Percentiles rank a stretch among this genome's conserved stretches.
phyloP scores from a whole-genome alignment of 1,140 invertebrate genomes.

The Saxidomus purpurata region DNA sequence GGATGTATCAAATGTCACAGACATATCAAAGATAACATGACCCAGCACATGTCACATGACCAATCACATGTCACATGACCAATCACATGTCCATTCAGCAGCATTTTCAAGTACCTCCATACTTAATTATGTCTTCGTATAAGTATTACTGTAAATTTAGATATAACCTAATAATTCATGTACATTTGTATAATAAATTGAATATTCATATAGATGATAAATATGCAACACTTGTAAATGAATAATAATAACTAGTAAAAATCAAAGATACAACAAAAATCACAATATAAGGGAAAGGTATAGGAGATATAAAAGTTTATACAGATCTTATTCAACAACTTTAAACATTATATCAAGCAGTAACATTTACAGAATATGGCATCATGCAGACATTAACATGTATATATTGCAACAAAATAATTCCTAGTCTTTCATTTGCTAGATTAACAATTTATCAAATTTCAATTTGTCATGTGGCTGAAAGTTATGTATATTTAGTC shows the following conservation, averaged over 20 bases:
- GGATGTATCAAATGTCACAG: too few species aligned
- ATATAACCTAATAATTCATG: too few species aligned
- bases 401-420: conserved; percentile 13
- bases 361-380: conserved; percentile 52
- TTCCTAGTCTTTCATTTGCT: too few species aligned
- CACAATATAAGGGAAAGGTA: conserved; percentile 45
- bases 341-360: not conserved
- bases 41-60: too few species aligned
- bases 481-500: too few species aligned
- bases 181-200: not conserved
- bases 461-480: too few species aligned
- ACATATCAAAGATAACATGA: too few species aligned
- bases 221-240: conserved; percentile 17
- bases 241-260: not conserved
- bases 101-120: too few species aligned
- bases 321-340: conserved; percentile 25
- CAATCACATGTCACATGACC: not conserved
- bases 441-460: too few species aligned
- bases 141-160: too few species aligned
- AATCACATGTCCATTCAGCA: not conserved
- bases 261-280: conserved; percentile 14
- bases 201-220: conserved; percentile 1
- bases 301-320: conserved; percentile 32
- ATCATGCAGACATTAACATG: conserved; percentile 32
- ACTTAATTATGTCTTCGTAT: too few species aligned